These are phyloP conservation scores for Papilio xuthus DNA, from an alignment of 1,140 invertebrate species.

Conservation along the genomic window DNA sequence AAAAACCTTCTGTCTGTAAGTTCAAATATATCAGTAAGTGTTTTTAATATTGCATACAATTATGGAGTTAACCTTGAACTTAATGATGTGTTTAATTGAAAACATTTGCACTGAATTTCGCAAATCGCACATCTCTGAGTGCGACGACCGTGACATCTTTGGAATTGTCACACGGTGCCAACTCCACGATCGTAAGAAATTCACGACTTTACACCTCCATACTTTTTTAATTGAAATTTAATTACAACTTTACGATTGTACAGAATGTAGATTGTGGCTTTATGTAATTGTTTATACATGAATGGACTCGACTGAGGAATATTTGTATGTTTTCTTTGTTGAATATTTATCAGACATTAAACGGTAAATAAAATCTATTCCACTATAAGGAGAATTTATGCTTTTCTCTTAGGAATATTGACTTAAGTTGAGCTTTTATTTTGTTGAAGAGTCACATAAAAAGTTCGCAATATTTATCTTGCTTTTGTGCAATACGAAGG, in stretches of 20 bases:
- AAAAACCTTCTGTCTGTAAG: background rate
- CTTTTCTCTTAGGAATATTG: too few species aligned
- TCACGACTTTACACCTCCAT: background rate
- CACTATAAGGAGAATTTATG: too few species aligned
- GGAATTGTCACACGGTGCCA: slow-evolving; percentile 8
- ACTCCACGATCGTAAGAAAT: background rate
- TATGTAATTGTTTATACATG: too few species aligned
- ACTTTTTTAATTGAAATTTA: background rate
- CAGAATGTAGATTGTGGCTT: too few species aligned
- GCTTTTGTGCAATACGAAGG: background rate
- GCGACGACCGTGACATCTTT: slow-evolving; percentile 13
- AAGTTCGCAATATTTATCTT: background rate
- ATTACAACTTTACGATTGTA: background rate
- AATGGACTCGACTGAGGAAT: too few species aligned
- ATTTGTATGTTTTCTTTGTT: too few species aligned
- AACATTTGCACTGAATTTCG: background rate
- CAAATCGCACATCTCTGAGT: background rate
- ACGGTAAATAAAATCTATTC: too few species aligned
- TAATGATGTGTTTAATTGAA: background rate
- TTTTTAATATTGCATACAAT: background rate
- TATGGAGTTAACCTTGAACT: slow-evolving; percentile 1
- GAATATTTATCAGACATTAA: too few species aligned
- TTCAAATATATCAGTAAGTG: background rate
- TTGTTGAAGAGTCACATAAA: too few species aligned
- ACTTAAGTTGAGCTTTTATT: too few species aligned